Evolutionary conservation across 2,797 vertebrate species (phyloP), one percentile per base, ranked within the genome.

Genomic region (Oryzias dopingdopingensis): DNA sequence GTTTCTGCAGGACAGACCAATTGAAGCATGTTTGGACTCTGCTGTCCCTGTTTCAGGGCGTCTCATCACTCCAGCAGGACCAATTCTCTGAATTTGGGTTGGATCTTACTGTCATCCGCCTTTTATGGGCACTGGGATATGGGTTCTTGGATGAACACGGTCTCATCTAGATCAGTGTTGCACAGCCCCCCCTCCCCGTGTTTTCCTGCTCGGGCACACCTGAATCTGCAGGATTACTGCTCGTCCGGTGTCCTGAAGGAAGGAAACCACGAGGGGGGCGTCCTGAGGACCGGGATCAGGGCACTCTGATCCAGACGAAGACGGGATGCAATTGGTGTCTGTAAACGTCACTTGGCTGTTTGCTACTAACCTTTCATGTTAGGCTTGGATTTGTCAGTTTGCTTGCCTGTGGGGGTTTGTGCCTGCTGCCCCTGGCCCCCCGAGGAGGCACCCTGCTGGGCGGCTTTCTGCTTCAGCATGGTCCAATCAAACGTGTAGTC

Each of bases 281-380:
- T 37, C 32, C 32, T 37, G 32, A 63, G 56, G 67, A 72, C 70
- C 68, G 55, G 77, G 48, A 60, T 62, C 64, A 74, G 5, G 14
- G 20, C 44, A 20, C 10, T 46, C 17, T 46, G 10, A 46, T 20
- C 18, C 52, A 71, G 68, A 76, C 74, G 76, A 56, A 81, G 71
- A 80, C 70, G 76, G 56, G 86, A 76, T 78, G 85, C 87, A 90
- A 92, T 92, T 92, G 90, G 89, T 81, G 89, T 92, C 92, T 89
- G 86, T 83, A 87, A 96, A 98, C 96, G 96, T 99, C 96, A 92
- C 96, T 98, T 97, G 95, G 96, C 92, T 97, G 94, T 97, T 99
- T 95, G 96, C 96, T 97, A 98, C 97, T 98, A 97, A 98, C 97
- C 97, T 99, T 99, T 99, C 95, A 98, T 95, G 96, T 99, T 99